These are phyloP conservation scores for Drosophila subsilvestris DNA, from an alignment of 2,888 invertebrate species.

Conservation along the genomic window DNA sequence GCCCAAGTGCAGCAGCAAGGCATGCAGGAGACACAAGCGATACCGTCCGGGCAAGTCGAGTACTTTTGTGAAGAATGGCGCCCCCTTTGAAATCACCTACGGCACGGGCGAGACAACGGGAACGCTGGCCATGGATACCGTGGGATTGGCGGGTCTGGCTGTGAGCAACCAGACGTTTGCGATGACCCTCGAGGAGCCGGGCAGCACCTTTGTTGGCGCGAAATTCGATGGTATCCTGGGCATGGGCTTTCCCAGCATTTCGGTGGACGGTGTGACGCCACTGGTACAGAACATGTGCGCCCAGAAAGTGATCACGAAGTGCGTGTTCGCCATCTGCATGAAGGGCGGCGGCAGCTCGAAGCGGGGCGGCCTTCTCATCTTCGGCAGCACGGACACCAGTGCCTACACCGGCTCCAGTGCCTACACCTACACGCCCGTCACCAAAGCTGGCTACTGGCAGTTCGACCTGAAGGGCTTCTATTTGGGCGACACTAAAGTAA, in stretches of 20 bases:
- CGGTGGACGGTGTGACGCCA: slow-evolving; percentile 22
- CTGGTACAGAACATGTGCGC: slow-evolving; percentile 36
- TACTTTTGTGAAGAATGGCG: slow-evolving; percentile 13
- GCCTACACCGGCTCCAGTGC: slow-evolving; percentile 25
- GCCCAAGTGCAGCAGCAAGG: slow-evolving; percentile 21
- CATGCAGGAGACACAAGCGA: slow-evolving; percentile 13
- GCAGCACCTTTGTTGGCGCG: background rate
- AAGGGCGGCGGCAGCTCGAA: slow-evolving; percentile 31
- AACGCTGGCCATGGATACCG: slow-evolving; percentile 13
- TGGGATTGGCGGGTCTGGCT: slow-evolving; percentile 23
- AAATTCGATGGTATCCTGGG: slow-evolving; percentile 35
- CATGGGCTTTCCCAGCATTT: slow-evolving; percentile 22
- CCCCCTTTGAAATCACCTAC: slow-evolving; percentile 16
- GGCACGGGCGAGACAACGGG: slow-evolving; percentile 22
- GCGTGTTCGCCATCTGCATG: slow-evolving; percentile 35
- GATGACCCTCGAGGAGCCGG: slow-evolving; percentile 25
- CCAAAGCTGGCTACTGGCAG: slow-evolving; percentile 43
- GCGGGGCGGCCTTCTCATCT: slow-evolving; percentile 22
- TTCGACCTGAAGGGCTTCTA: slow-evolving; percentile 29
- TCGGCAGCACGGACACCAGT: slow-evolving; percentile 27
- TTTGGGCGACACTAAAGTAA: slow-evolving; percentile 24
- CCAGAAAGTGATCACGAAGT: slow-evolving; percentile 13
- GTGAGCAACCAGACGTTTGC: slow-evolving; percentile 36
- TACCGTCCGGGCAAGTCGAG: slow-evolving; percentile 25
- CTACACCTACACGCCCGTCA: slow-evolving; percentile 38